A percentile compares a stretch with the other conserved stretches of the same genome.
phyloP scores from a whole-genome alignment of 2,888 invertebrate species.

The Folsomia candida region DNA sequence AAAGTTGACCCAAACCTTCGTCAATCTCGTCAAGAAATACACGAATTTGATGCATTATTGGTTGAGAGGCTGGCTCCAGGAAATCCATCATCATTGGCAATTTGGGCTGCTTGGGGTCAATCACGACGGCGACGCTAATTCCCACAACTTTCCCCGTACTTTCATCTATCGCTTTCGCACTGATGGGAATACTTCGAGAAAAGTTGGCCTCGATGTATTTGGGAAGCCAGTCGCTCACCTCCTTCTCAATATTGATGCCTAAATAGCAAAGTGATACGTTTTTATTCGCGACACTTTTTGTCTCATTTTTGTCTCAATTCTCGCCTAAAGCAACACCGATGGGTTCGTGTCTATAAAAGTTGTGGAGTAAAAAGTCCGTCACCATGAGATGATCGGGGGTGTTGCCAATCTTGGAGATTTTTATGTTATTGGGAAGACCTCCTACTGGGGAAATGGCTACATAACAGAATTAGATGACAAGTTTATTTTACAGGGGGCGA shows the following conservation, averaged over 20 bases:
- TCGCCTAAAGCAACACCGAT: conserved; percentile 3
- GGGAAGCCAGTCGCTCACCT: conserved; percentile 3
- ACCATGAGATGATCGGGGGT: not conserved
- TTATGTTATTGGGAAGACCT: not conserved
- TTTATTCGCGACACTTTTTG: not conserved
- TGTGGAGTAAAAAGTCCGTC: not conserved
- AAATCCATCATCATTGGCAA: conserved; percentile 2
- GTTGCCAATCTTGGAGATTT: not conserved
- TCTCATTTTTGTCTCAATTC: not conserved
- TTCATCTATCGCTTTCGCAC: conserved; percentile 4
- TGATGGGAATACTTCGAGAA: not conserved
- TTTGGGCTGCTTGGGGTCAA: conserved; percentile 3
- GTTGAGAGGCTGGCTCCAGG: not conserved
- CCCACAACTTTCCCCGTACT: conserved; percentile 3
- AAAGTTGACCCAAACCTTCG: conserved; percentile 1
- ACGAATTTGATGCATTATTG: not conserved
- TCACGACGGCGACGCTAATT: conserved; percentile 4
- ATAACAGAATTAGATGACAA: not conserved
- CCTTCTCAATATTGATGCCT: conserved; percentile 14
- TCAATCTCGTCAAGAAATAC: conserved; percentile 6
- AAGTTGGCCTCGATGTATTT: conserved; percentile 8
- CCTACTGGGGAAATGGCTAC: not conserved
- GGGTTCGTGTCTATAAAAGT: conserved; percentile 3
- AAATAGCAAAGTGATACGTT: not conserved
- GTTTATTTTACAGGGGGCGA: not conserved